These are phyloP conservation scores for Xenus cinereus DNA, from an alignment of 2,113 vertebrate species.

Conservation along the genomic window DNA sequence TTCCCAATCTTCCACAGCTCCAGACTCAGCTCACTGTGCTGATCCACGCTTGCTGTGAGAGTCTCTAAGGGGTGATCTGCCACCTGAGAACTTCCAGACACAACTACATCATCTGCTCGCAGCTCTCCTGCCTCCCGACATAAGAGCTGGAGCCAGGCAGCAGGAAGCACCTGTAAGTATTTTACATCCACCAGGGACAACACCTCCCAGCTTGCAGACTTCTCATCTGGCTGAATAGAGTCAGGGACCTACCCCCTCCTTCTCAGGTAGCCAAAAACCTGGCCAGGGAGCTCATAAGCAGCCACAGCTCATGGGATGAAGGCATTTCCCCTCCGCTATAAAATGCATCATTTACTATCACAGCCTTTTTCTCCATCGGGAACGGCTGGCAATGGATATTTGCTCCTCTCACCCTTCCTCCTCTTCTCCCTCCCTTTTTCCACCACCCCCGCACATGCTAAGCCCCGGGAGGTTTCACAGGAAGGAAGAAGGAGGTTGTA, in stretches of 20 bases:
- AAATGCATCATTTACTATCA: constrained; percentile 29
- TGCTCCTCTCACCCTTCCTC: neutral
- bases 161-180: constrained; percentile 54
- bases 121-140: neutral
- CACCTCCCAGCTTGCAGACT: constrained; percentile 13
- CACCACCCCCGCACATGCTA: neutral
- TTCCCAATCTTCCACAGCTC: neutral
- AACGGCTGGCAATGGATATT: neutral
- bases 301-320: constrained; percentile 11
- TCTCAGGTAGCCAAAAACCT: constrained; percentile 21
- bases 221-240: neutral
- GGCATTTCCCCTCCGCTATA: constrained; percentile 40
- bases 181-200: constrained; percentile 29
- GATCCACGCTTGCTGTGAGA: neutral
- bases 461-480: neutral
- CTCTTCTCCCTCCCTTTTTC: neutral
- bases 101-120: constrained; percentile 16
- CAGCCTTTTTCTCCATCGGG: neutral
- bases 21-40: neutral
- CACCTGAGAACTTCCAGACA: constrained; percentile 56
- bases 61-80: neutral
- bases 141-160: neutral
- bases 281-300: neutral
- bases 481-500: constrained; percentile 11
- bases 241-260: neutral